Conservation (phyloP, 1,140 invertebrate genomes). For the silkworm (Bombyx mori) region DNA sequence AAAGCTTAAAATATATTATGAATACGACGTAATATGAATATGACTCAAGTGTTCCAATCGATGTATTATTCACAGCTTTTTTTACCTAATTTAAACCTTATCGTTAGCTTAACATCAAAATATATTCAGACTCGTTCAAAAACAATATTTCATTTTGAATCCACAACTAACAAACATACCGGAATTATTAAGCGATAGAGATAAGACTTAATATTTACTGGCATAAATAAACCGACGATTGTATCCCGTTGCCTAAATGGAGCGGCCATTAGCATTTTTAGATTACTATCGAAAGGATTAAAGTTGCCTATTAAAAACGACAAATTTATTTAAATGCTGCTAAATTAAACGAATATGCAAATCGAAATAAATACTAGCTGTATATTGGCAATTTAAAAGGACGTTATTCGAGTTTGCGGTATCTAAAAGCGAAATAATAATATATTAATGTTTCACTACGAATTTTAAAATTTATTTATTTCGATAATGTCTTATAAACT, state of each 20-base stretch:
- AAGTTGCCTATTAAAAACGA: constrained; percentile 5
- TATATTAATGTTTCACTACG: too few species aligned
- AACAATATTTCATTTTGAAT: constrained; percentile 8
- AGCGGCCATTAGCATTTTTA: constrained; percentile 12
- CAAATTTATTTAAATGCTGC: constrained; percentile 8
- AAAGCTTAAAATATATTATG: too few species aligned
- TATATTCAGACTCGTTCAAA: too few species aligned
- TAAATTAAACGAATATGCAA: constrained; percentile 3
- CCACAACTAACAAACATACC: constrained; percentile 6
- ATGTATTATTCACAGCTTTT: not conserved
- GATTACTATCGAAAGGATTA: constrained; percentile 9
- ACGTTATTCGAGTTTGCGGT: too few species aligned
- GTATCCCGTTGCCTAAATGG: constrained; percentile 8
- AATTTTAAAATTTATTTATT: too few species aligned
- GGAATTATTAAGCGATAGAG: constrained; percentile 8
- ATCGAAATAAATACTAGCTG: not conserved
- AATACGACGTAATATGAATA: too few species aligned
- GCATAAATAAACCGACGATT: constrained; percentile 9
- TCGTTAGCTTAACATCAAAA: constrained; percentile 1
- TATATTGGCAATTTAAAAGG: not conserved
- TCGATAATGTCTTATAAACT: too few species aligned
- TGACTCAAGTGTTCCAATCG: too few species aligned
- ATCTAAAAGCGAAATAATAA: too few species aligned
- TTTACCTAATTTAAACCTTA: not conserved
- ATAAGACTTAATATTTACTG: constrained; percentile 5